These are phyloP conservation scores for Diplosoma virens DNA, from an alignment of 23 tunicate species.

Conservation along the genomic window DNA sequence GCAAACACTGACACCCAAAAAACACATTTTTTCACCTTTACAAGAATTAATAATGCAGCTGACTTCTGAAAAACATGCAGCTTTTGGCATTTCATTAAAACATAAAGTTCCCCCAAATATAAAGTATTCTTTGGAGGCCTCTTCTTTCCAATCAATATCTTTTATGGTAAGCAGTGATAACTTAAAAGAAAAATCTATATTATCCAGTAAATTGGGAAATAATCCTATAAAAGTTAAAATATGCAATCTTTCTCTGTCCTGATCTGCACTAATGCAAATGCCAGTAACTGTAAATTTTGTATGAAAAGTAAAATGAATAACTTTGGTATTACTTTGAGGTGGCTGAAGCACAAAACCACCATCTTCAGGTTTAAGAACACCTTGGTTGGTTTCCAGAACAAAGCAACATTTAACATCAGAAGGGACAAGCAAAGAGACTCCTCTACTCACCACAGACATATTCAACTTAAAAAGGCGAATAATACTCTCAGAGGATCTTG, in stretches of 20 bases:
- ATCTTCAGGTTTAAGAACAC: background rate
- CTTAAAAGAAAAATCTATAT: background rate
- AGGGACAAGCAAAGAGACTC: background rate
- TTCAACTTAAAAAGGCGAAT: background rate
- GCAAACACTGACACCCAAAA: conserved; percentile 22
- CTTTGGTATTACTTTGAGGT: background rate
- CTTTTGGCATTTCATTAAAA: background rate
- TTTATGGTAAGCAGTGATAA: background rate
- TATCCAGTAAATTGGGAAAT: background rate
- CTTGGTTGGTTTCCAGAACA: background rate
- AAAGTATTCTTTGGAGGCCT: background rate
- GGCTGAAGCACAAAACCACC: background rate
- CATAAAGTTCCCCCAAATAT: conserved; percentile 23
- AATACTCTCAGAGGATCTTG: background rate
- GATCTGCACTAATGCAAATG: background rate
- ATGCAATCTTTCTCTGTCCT: background rate
- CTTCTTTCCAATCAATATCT: conserved; percentile 13
- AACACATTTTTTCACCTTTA: background rate
- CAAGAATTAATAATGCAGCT: background rate
- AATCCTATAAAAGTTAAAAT: background rate
- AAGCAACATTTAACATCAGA: background rate
- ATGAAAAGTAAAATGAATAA: background rate
- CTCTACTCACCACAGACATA: background rate
- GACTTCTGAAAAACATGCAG: background rate
- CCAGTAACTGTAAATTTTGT: background rate